These are phyloP conservation scores for Sinelater perroti DNA, from an alignment of 2,888 invertebrate species.

Conservation along the genomic window DNA sequence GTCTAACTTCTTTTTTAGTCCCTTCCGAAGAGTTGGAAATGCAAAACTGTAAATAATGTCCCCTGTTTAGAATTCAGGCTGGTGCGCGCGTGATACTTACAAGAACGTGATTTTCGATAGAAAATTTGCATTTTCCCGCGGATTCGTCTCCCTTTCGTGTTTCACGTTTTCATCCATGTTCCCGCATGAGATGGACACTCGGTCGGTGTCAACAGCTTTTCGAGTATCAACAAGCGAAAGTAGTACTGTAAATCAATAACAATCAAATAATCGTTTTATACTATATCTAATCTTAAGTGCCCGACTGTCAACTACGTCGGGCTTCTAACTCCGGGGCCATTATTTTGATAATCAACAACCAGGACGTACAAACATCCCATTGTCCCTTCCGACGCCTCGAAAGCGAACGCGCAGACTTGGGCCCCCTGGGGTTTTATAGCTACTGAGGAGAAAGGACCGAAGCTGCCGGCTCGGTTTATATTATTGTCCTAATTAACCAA, in stretches of 20 bases:
- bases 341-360: no score
- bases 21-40: slow-evolving; percentile 63
- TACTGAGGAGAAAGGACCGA: no score
- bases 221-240: background rate
- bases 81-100: no score
- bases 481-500: background rate
- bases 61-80: no score
- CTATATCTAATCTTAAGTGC: slow-evolving; percentile 11
- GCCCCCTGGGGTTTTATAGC: background rate
- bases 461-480: no score
- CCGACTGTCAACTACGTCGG: no score
- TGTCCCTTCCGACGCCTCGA: no score
- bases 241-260: background rate
- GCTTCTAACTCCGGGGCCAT: no score
- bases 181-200: no score
- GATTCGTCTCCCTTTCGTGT: slow-evolving; percentile 64
- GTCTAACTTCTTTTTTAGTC: slow-evolving; percentile 70
- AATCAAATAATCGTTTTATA: background rate
- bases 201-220: background rate
- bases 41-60: slow-evolving; percentile 28
- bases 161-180: slow-evolving; percentile 7
- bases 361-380: background rate
- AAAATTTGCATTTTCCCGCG: slow-evolving; percentile 69
- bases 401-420: background rate
- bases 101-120: slow-evolving; percentile 72